These are phyloP conservation scores for Rhynchonycteris naso DNA, from an alignment of 2,797 vertebrate species.

Conservation along the genomic window DNA sequence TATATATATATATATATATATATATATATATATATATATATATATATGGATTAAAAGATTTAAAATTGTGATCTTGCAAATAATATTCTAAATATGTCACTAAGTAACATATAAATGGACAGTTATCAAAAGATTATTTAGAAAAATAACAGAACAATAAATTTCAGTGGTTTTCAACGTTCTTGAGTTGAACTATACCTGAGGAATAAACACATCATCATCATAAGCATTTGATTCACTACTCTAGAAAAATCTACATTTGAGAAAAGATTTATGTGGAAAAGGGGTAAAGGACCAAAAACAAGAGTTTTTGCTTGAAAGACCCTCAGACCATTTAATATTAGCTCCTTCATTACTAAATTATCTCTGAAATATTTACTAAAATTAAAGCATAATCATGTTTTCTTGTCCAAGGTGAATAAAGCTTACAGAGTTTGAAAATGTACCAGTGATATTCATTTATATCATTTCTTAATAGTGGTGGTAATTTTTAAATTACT, in stretches of 20 bases:
- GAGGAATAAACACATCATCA: neutral
- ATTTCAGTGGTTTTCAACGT: neutral
- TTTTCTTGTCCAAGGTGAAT: neutral
- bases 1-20: too few species aligned
- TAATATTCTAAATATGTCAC: neutral
- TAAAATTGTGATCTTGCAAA: neutral
- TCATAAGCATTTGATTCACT: neutral
- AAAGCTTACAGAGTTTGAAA: neutral
- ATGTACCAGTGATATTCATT: neutral
- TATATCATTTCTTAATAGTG: neutral
- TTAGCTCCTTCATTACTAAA: neutral
- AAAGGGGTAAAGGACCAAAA: neutral
- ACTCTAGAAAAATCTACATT: neutral
- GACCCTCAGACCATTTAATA: neutral
- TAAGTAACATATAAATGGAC: neutral
- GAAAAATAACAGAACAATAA: conserved; percentile 19
- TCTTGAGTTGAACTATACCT: neutral
- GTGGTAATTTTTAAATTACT: neutral
- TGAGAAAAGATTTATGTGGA: neutral
- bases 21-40: too few species aligned
- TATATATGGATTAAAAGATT: neutral
- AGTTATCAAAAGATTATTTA: neutral
- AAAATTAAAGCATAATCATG: neutral
- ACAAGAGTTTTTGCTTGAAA: neutral
- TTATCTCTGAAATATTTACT: neutral